Percentiles rank a stretch among this genome's conserved stretches.
Conservation (phyloP, 2,113 vertebrate genomes). For the Edolisoma coerulescens region DNA sequence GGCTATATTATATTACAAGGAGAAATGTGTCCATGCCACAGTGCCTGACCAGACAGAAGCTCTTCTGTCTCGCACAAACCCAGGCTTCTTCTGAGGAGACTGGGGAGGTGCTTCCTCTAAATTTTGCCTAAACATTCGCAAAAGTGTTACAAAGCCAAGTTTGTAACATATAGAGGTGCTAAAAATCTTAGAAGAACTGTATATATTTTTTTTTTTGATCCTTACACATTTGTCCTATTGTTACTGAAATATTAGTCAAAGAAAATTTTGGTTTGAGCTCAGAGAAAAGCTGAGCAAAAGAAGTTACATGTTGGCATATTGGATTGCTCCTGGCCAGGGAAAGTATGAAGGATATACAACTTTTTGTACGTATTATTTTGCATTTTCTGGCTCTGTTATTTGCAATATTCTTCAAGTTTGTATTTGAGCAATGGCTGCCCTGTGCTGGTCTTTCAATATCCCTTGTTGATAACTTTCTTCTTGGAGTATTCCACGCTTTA, state of each 20-base stretch:
- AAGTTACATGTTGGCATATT: accelerated
- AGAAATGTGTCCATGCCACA: accelerated
- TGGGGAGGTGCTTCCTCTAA: background rate
- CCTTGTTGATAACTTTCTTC: background rate
- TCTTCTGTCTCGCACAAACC: background rate
- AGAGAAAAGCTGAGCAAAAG: background rate
- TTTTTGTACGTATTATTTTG: background rate
- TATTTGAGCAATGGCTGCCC: background rate
- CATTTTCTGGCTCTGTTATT: background rate
- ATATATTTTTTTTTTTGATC: background rate
- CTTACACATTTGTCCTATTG: background rate
- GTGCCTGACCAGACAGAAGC: background rate
- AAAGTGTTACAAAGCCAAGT: background rate
- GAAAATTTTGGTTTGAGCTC: background rate
- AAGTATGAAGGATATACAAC: background rate
- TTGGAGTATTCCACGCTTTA: background rate
- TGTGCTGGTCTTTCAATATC: background rate
- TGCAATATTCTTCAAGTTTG: background rate
- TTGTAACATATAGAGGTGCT: background rate
- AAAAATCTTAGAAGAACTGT: background rate
- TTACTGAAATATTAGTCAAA: background rate
- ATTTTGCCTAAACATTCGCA: background rate
- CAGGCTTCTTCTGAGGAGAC: background rate
- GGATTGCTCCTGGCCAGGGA: background rate
- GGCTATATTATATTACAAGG: no score